phyloP scores from a whole-genome alignment of 2,113 vertebrate species.

The Menidia beryllina region DNA sequence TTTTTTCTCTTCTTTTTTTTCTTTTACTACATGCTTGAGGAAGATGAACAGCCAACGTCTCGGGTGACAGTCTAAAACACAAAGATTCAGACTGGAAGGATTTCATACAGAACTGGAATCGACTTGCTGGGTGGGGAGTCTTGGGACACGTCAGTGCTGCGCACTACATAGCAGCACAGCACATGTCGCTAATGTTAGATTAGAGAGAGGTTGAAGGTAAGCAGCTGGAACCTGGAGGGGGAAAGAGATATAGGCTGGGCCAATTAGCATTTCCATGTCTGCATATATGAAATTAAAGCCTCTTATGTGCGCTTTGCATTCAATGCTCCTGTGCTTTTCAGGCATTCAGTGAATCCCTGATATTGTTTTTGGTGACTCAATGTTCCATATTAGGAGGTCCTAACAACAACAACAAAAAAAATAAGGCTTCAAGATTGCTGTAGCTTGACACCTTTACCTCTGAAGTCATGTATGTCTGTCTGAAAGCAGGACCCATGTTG shows the following conservation, averaged over 20 bases:
- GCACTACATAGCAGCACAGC: neutral
- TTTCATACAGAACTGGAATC: neutral
- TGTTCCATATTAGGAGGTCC: no score
- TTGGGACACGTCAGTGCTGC: neutral
- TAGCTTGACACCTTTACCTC: no score
- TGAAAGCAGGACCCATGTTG: conserved; percentile 71
- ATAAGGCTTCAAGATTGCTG: no score
- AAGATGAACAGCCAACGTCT: neutral
- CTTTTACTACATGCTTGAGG: neutral
- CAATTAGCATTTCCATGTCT: neutral
- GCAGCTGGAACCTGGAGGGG: neutral
- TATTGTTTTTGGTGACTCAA: no score
- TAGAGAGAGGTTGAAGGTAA: neutral
- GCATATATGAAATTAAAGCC: no score
- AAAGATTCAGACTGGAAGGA: neutral
- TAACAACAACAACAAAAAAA: no score
- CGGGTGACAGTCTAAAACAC: neutral
- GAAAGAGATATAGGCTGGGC: neutral
- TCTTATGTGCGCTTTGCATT: no score
- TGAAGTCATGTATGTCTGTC: no score
- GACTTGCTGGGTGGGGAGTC: neutral
- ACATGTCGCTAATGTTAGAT: neutral
- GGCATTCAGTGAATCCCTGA: no score
- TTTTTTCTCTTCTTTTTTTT: no score
- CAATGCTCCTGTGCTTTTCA: no score